Conservation (phyloP, 2,113 vertebrate genomes). For the Rhynchomys soricoides region DNA sequence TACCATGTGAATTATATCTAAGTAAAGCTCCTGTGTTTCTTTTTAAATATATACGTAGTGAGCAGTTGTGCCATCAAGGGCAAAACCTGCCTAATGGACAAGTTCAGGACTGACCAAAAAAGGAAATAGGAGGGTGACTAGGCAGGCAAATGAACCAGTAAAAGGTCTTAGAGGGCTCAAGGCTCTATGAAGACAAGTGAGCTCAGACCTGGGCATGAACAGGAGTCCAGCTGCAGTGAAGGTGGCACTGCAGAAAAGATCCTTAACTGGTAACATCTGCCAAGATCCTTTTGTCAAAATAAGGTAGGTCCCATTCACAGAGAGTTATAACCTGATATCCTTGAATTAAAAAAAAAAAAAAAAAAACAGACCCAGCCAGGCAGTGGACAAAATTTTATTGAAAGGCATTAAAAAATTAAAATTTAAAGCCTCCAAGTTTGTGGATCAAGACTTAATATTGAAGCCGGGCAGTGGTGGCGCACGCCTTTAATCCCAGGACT, state of each 20-base stretch:
- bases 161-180: not conserved
- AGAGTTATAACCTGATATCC: not conserved
- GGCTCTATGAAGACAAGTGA: not conserved
- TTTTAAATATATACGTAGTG: no score
- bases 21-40: constrained; percentile 19
- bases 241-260: not conserved
- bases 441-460: not conserved
- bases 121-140: not conserved
- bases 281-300: not conserved
- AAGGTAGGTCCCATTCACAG: not conserved
- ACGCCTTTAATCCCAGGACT: no score
- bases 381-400: not conserved
- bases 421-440: not conserved
- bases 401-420: constrained; percentile 21
- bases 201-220: not conserved
- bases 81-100: not conserved
- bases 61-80: not conserved
- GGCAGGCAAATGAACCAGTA: not conserved
- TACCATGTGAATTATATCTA: not conserved
- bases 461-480: no score
- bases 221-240: not conserved
- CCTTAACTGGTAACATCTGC: not conserved
- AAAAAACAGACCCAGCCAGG: no score
- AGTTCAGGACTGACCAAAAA: not conserved
- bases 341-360: not conserved